Evolutionary conservation across 2,113 vertebrate genomes (phyloP).

Genomic region (Cynocephalus volans): DNA sequence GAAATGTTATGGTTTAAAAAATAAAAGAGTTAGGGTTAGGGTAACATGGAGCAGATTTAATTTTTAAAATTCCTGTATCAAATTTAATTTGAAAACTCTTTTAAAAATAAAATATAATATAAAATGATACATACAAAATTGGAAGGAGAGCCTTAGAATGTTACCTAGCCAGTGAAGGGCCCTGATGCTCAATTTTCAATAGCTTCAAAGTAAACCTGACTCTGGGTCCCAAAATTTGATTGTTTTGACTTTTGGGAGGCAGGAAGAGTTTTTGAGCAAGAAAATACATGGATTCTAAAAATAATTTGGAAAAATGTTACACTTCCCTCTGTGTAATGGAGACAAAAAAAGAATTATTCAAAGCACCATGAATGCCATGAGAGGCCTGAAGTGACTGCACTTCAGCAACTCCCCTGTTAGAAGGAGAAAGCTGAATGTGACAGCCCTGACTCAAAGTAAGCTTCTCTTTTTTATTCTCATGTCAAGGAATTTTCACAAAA

Average conservation of each 20-base stretch:
- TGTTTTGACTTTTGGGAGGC: neutral
- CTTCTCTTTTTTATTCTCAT: too few species aligned
- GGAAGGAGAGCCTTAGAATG: too few species aligned
- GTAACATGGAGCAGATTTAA: neutral
- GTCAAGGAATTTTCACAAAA: too few species aligned
- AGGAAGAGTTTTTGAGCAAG: neutral
- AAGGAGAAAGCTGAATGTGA: too few species aligned
- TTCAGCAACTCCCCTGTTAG: too few species aligned
- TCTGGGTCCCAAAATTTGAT: neutral
- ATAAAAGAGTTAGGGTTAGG: too few species aligned
- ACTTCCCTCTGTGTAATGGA: too few species aligned
- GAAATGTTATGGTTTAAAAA: neutral
- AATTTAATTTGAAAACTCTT: neutral
- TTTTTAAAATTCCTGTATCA: neutral
- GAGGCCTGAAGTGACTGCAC: too few species aligned
- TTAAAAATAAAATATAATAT: neutral
- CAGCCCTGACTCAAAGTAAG: too few species aligned
- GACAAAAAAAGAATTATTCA: too few species aligned
- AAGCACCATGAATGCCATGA: too few species aligned
- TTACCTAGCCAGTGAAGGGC: neutral
- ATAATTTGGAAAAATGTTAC: neutral
- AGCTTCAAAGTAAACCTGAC: neutral
- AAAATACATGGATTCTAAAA: neutral
- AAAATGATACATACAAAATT: neutral
- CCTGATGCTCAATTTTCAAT: neutral